These are phyloP conservation scores for Sphenopsis melanotis DNA, from an alignment of 2,797 vertebrate species.

Conservation along the genomic window DNA sequence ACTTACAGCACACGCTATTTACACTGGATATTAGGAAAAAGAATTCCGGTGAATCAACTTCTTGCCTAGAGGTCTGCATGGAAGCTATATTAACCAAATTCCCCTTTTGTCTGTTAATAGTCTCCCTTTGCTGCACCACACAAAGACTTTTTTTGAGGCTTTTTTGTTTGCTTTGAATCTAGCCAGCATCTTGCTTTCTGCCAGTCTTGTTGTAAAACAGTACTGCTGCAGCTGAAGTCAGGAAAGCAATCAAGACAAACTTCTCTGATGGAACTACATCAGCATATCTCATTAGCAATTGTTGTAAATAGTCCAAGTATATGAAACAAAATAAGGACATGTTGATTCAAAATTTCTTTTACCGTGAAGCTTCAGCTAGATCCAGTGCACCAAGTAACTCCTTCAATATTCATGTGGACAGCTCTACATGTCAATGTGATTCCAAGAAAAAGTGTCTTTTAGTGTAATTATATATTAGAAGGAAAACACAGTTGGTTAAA, in stretches of 20 bases:
- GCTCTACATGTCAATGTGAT: not conserved
- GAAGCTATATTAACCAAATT: not conserved
- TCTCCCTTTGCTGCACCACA: not conserved
- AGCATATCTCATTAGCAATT: not conserved
- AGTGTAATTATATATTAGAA: not conserved
- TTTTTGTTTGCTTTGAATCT: not conserved
- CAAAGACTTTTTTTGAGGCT: not conserved
- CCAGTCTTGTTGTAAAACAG: not conserved
- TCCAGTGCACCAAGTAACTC: not conserved
- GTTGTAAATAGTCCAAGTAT: not conserved
- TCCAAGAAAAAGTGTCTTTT: not conserved
- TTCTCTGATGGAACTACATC: not conserved
- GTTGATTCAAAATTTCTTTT: not conserved
- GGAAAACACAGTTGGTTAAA: not conserved
- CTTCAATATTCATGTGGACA: not conserved
- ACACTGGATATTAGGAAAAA: not conserved
- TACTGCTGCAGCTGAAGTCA: not conserved
- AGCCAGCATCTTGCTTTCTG: not conserved
- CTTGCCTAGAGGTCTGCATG: not conserved
- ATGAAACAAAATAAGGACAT: not conserved
- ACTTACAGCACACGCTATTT: not conserved
- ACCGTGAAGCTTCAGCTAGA: not conserved
- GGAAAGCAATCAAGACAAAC: not conserved
- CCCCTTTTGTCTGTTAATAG: not conserved
- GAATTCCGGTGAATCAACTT: not conserved